Evolutionary conservation across 2,888 invertebrate genomes (phyloP), one percentile per base, ranked within the genome.

Genomic region (Coenonympha arcania): DNA sequence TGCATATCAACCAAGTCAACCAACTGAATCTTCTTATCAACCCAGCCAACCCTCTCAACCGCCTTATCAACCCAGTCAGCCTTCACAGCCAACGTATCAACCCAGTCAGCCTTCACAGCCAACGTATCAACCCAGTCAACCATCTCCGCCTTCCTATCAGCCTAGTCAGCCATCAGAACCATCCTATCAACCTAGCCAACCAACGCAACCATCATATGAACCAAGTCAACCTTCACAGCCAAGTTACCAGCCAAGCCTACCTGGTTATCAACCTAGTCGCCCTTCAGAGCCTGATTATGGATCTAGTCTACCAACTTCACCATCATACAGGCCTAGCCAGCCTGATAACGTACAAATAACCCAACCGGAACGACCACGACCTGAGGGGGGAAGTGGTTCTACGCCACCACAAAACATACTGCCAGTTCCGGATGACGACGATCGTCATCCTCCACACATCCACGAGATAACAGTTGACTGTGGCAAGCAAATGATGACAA

Each of bases 401-500:
- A 22, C 42, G 13, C 50, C 50, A 11, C 45, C 39, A 50, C 51
- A 42, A 45, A 44, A 24, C 22, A 24, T 16, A 22, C 48, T 54
- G 6, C 34, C 60, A 3, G 34, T 50, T 11, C 54, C 65, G 31
- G 64, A 65, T 31, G 90, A 90, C 30, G 91, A 90, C 20, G 81
- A 88, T 42, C 89, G 89, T 48, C 93, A 93, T 66, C 92, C 92
- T 33, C 92, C 93, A 2, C 92, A 93, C 60, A 92, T 94, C 59
- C 92, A 93, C 66, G 89, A 88, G 0, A 89, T 94, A 48, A 89
- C 92, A 31, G 94, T 94, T 0, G 88, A 92, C 63, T 94, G 94
- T 64, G 91, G 92, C 50, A 93, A 93, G 69, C 92, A 93, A 57
- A 91, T 91, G 90, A 94, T 94, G 94, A 92, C 91, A 1, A 93